Evolutionary conservation across 2,797 vertebrate species (phyloP), one percentile per base, ranked within the genome.

Genomic region (Peromyscus nudipes): DNA sequence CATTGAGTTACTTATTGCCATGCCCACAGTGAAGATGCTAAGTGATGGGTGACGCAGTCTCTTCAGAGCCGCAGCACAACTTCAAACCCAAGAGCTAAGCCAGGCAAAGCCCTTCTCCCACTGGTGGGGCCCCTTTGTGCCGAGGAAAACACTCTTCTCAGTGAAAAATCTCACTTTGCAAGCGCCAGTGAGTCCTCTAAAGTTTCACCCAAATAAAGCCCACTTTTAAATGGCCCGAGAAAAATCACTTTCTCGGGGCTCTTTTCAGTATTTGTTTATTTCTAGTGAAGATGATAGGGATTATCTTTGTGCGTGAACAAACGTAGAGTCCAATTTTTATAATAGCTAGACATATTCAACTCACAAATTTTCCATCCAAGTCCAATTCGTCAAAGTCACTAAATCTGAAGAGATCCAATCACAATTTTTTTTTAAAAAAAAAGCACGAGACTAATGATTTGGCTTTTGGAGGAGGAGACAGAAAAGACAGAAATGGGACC

Each of bases 361-460:
- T 80, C 84, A 95, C 34, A 96, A 43, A 80, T 89, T 29, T 81
- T 46, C 17, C 34, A 89, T 95, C n/a, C 49, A 83, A 89, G 16
- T 94, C 57, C 80, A 94, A 82, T 57, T 92, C 94, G n/a, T 76
- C 19, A 92, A n/a, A 91, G 27, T 11, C 43, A 79, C 79, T 81
- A 94, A 94, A 76, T 46, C 25, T 90, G 64, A 94, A 89, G 40
- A 89, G 84, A 76, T 29, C 19, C 19, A 69, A 62, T 87, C 76
- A 93, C 62, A 89, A 76, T 52, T 69, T 62, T 37, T 60, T 6
- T 31, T 65, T 43, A 40, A 40, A 40, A 40, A 43, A 77, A 89
- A 95, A 89, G n/a, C 60, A 95, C 13, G 29, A 40, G n/a, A 92
- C 65, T 80, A 82, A 84, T 77, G 77, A 69, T 25, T 80, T 96